phyloP scores from a whole-genome alignment of 92 coral and sea anemone species.

The Epizoanthus fatuus region DNA sequence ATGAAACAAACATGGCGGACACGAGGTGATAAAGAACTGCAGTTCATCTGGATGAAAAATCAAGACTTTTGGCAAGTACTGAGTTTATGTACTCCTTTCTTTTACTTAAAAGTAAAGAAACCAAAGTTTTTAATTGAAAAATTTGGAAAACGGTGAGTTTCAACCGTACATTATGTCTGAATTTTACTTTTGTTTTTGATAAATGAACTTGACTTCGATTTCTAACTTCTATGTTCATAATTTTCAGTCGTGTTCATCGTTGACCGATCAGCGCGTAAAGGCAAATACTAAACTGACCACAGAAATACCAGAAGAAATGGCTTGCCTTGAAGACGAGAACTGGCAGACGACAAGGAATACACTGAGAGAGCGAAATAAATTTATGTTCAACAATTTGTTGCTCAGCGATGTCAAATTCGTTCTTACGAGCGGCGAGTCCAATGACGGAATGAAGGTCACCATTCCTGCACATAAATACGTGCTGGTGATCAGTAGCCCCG shows the following conservation, averaged over 20 bases:
- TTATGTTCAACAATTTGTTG: conserved; percentile 29
- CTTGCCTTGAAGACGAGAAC: neutral
- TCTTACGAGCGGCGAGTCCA: conserved; percentile 11
- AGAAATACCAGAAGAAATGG: neutral
- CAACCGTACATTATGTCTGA: no score
- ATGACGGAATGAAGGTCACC: conserved; percentile 17
- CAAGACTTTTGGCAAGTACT: neutral
- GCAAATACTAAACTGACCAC: no score
- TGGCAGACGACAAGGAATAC: conserved; percentile 68
- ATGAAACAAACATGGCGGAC: neutral
- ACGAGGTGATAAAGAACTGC: neutral
- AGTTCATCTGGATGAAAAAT: neutral
- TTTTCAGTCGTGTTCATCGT: neutral
- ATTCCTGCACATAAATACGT: conserved; percentile 77
- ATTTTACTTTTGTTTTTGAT: no score
- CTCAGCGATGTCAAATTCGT: conserved; percentile 51
- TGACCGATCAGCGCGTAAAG: no score
- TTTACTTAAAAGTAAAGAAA: neutral
- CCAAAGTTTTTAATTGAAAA: no score
- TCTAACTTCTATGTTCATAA: no score
- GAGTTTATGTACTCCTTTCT: neutral
- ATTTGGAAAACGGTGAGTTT: no score
- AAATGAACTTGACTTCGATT: no score
- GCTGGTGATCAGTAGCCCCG: conserved; percentile 76
- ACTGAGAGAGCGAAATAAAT: conserved; percentile 62